Conservation (phyloP, 2,888 invertebrate genomes). For the Choreutis nemorana region DNA sequence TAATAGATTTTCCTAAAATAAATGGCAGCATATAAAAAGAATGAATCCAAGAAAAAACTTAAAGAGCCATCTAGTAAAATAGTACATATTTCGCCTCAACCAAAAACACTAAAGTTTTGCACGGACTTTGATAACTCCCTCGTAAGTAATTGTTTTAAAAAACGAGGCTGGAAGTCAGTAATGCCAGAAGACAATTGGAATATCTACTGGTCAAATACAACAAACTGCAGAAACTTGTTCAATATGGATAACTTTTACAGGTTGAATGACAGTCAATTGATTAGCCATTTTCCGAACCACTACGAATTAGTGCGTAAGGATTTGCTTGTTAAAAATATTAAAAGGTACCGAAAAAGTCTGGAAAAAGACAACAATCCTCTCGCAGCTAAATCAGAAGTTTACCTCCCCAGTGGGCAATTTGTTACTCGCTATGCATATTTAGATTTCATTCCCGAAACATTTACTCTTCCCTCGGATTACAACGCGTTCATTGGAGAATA, state of each 20-base stretch:
- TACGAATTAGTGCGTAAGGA: slow-evolving; percentile 91
- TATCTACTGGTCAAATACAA: slow-evolving; percentile 88
- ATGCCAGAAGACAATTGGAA: slow-evolving; percentile 89
- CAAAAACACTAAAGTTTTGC: slow-evolving; percentile 67
- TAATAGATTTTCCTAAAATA: too few species aligned
- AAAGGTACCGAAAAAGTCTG: slow-evolving; percentile 84
- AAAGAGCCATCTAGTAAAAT: not conserved
- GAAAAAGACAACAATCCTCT: slow-evolving; percentile 83
- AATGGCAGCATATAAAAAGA: slow-evolving; percentile 1
- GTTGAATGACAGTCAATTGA: slow-evolving; percentile 85
- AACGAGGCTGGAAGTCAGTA: slow-evolving; percentile 84
- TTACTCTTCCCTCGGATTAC: slow-evolving; percentile 88
- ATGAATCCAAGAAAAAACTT: not conserved
- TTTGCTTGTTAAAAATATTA: slow-evolving; percentile 88
- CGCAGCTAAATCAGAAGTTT: slow-evolving; percentile 68
- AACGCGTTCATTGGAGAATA: slow-evolving; percentile 93
- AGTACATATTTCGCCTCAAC: slow-evolving; percentile 14
- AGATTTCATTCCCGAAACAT: slow-evolving; percentile 90
- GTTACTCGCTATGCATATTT: slow-evolving; percentile 73
- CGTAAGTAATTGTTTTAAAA: slow-evolving; percentile 84
- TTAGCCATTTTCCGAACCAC: slow-evolving; percentile 92
- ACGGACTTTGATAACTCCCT: slow-evolving; percentile 89
- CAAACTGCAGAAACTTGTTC: slow-evolving; percentile 83
- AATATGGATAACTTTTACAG: slow-evolving; percentile 88
- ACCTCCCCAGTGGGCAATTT: slow-evolving; percentile 56